A percentile compares a stretch with the other conserved stretches of the same genome.
Evolutionary conservation across 2,888 invertebrate species (phyloP).

Genomic region (Cephus rjabovi): DNA sequence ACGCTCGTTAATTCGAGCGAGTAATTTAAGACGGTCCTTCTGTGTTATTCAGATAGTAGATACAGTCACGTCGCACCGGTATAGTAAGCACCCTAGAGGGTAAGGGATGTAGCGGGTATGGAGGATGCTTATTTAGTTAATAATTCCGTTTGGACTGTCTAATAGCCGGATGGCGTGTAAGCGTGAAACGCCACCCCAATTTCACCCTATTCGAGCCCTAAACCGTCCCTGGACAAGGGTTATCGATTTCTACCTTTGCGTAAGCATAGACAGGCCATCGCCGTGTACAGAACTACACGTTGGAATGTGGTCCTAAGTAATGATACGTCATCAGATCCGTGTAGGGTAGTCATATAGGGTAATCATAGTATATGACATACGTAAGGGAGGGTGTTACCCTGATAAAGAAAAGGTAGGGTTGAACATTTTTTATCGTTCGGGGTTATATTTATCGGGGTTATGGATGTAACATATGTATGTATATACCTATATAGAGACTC

Average conservation of each 20-base stretch:
- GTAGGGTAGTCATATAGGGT: not conserved
- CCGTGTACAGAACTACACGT: not conserved
- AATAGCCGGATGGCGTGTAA: slow-evolving; percentile 48
- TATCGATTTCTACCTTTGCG: slow-evolving; percentile 44
- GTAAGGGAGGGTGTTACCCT: not conserved
- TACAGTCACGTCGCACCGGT: not conserved
- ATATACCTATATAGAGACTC: not conserved
- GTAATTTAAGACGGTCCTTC: not conserved
- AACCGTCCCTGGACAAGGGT: slow-evolving; percentile 44
- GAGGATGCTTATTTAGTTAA: slow-evolving; percentile 1
- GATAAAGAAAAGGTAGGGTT: not conserved
- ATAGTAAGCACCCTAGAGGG: not conserved
- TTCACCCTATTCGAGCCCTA: slow-evolving; percentile 32
- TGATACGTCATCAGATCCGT: not conserved
- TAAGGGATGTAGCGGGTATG: not conserved
- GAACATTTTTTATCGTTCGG: not conserved
- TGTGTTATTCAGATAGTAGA: not conserved
- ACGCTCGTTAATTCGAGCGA: not conserved
- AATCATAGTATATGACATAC: slow-evolving; percentile 1
- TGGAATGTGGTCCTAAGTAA: not conserved
- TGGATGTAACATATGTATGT: not conserved
- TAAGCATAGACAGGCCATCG: slow-evolving; percentile 9
- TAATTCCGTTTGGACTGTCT: slow-evolving; percentile 45
- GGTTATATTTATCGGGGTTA: not conserved
- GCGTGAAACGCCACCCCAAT: slow-evolving; percentile 29